Evolutionary conservation across 2,888 invertebrate species (phyloP).

Genomic region (Acanthoscelides obtectus): DNA sequence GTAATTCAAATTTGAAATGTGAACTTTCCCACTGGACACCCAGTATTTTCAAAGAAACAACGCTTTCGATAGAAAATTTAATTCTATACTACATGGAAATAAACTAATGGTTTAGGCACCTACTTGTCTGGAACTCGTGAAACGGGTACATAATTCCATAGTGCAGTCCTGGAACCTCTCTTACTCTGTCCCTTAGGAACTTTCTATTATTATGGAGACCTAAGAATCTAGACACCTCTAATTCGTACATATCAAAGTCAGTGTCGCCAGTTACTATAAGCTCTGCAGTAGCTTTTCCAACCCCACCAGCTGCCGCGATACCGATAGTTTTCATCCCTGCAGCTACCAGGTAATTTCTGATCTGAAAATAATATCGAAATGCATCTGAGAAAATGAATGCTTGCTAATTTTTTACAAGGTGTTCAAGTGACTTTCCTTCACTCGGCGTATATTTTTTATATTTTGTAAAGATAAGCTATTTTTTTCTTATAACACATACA

Average conservation of each 20-base stretch:
- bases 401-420: too few species aligned
- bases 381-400: neutral
- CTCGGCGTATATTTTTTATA: too few species aligned
- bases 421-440: too few species aligned
- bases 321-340: constrained; percentile 96
- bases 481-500: too few species aligned
- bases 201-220: constrained; percentile 92
- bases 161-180: constrained; percentile 88
- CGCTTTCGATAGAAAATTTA: too few species aligned
- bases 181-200: constrained; percentile 85
- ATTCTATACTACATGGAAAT: too few species aligned
- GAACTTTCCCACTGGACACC: too few species aligned
- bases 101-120: neutral
- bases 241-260: constrained; percentile 78
- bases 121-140: constrained; percentile 71
- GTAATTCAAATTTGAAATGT: too few species aligned
- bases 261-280: constrained; percentile 79
- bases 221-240: constrained; percentile 85
- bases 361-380: constrained; percentile 48
- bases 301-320: constrained; percentile 91
- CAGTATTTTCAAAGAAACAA: too few species aligned
- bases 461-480: too few species aligned
- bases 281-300: constrained; percentile 87
- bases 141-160: constrained; percentile 80
- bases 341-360: constrained; percentile 85